phyloP scores from a whole-genome alignment of 2,113 vertebrate species.

The Noturus placidus region DNA sequence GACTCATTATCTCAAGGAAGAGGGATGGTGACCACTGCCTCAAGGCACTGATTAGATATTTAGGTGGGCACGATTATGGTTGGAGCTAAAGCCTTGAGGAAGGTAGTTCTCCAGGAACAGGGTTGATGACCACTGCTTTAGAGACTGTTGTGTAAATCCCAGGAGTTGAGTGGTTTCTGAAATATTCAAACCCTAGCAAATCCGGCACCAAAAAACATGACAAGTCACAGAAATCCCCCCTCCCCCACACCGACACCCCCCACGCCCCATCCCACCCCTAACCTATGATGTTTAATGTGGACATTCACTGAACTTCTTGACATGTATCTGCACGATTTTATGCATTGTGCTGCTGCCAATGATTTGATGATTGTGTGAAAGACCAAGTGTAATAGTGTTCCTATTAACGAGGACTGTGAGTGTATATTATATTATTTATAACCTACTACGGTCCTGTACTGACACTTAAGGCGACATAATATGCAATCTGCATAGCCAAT shows the following conservation, averaged over 20 bases:
- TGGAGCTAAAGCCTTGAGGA: no score
- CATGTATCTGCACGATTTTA: background rate
- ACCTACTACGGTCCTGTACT: background rate
- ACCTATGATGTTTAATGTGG: background rate
- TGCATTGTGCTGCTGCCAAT: background rate
- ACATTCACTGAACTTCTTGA: background rate
- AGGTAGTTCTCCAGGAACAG: no score
- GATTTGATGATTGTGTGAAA: background rate
- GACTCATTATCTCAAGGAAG: no score
- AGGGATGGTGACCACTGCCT: no score
- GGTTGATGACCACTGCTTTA: background rate
- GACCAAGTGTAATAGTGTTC: background rate
- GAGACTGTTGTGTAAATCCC: background rate
- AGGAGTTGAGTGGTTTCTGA: background rate
- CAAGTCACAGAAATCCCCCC: background rate
- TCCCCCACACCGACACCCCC: background rate
- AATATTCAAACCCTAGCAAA: background rate
- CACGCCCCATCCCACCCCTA: no score
- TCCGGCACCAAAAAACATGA: background rate
- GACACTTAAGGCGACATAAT: background rate
- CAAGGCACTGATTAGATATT: no score
- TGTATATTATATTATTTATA: background rate
- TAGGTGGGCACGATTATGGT: no score
- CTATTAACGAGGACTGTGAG: background rate
- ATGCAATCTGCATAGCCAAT: background rate